Evolutionary conservation across 2,113 vertebrate genomes (phyloP), one percentile per base, ranked within the genome.

Genomic region (Phylloscopus trochiloides): DNA sequence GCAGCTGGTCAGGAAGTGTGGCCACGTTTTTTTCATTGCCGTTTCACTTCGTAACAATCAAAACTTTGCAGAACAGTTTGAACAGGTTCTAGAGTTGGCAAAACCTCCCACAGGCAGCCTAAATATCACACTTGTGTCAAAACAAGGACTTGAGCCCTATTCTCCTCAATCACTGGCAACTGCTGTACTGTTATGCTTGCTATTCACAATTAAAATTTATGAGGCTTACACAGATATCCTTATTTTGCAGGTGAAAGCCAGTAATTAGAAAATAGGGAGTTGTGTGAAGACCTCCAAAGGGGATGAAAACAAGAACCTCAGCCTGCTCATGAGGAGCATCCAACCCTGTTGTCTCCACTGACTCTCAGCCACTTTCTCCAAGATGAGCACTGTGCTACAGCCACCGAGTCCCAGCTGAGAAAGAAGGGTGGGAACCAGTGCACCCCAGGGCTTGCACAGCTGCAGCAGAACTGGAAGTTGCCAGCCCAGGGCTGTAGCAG

Each of bases 401-500:
- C n/a, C 58, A n/a, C 61, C 25, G 22, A 21, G 16, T 6, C 43
- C 58, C 14, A 55, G 36, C 54, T 65, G 43, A 63, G 48, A n/a
- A 47, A 17, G 18, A 1, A 7, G 50, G 25, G 25, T 14, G 58
- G 42, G 13, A 26, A 57, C 5, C 3, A 0, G 13, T 4, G n/a
- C 25, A 12, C 54, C 57, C 45, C 43, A 47, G 52, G 14, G 54
- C 54, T 55, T 36, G 40, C 62, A 51, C 29, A 72, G 48, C 58
- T 75, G 48, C 22, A 72, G 63, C 61, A 92, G 29, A 59, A 26
- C 9, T 2, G 21, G 19, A 29, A 20, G 29, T 1, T 81, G 25
- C 29, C 34, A 38, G 3, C 11, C 0, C 1, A 71, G 51, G 36
- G 32, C 43, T 75, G 66, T 1, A 50, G 38, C 61, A 90, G 65